Conservation (phyloP, 2,797 vertebrate genomes). For the Odontamblyopus lacepedii region DNA sequence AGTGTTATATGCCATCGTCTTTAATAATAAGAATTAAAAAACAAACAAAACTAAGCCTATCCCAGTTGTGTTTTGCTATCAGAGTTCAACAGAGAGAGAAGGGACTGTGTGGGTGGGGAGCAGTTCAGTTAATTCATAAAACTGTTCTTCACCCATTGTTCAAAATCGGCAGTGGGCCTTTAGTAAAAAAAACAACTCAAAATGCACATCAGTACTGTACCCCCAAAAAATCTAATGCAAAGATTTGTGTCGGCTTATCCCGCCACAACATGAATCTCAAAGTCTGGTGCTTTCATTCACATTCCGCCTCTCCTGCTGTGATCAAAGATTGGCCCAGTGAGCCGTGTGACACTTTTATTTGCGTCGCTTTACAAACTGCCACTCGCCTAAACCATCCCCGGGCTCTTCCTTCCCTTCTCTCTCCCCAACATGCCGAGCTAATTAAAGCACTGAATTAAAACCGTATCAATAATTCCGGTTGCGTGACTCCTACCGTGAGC, state of each 20-base stretch:
- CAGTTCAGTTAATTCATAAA: too few relatives aligned
- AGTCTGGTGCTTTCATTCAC: not conserved
- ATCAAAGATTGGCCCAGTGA: slow-evolving; percentile 20
- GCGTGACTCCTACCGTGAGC: slow-evolving; percentile 62
- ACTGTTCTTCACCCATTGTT: too few relatives aligned
- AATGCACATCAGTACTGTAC: not conserved
- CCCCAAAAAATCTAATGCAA: not conserved
- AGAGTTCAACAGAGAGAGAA: too few relatives aligned
- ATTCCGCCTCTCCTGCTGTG: slow-evolving; percentile 20
- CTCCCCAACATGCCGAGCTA: not conserved
- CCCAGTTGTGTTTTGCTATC: too few relatives aligned
- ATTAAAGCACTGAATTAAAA: slow-evolving; percentile 22
- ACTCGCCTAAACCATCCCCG: not conserved
- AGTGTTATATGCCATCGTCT: too few relatives aligned
- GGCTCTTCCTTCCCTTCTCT: not conserved
- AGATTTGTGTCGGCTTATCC: slow-evolving; percentile 4
- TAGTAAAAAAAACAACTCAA: too few relatives aligned
- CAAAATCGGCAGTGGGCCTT: too few relatives aligned
- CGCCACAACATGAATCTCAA: slow-evolving; percentile 1
- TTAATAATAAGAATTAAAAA: too few relatives aligned
- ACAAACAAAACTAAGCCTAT: too few relatives aligned
- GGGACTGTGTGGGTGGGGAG: too few relatives aligned
- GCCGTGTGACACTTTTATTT: slow-evolving; percentile 10
- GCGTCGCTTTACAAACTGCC: slow-evolving; percentile 5
- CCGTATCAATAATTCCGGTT: slow-evolving; percentile 13